Evolutionary conservation across 2,113 vertebrate genomes (phyloP).

Genomic region (Bufo gargarizans): DNA sequence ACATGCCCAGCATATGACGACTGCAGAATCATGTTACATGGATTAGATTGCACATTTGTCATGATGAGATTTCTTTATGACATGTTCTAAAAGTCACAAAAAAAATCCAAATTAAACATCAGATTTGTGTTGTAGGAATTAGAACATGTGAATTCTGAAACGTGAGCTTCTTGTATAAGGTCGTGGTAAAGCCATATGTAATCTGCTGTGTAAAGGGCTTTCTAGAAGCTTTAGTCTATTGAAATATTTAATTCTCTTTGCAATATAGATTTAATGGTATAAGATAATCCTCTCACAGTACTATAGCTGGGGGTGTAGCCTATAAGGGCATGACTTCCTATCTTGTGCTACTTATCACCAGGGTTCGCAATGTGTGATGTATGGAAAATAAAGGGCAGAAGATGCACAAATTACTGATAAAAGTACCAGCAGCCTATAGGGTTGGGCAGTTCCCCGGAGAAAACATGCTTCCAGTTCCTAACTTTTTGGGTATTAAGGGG

Average conservation of each 20-base stretch:
- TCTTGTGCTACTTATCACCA: too few relatives aligned
- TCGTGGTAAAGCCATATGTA: not conserved
- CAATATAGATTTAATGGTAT: not conserved
- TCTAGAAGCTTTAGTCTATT: not conserved
- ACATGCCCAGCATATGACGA: constrained; percentile 2
- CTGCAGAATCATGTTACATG: not conserved
- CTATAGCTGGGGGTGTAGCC: too few relatives aligned
- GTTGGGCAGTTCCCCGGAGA: too few relatives aligned
- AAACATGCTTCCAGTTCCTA: too few relatives aligned
- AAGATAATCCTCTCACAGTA: not conserved
- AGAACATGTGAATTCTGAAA: not conserved
- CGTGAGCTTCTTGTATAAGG: not conserved
- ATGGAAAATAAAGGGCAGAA: too few relatives aligned
- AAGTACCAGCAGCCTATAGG: too few relatives aligned
- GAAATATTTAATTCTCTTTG: not conserved
- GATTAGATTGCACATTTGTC: constrained; percentile 22
- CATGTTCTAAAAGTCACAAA: constrained; percentile 12
- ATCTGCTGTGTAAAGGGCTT: not conserved
- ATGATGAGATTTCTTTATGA: constrained; percentile 14
- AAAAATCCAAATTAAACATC: not conserved
- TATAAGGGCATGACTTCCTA: too few relatives aligned
- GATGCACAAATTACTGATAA: too few relatives aligned
- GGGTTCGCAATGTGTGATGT: too few relatives aligned
- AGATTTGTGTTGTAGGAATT: constrained; percentile 6
- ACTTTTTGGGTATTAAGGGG: too few relatives aligned